Conservation (phyloP, 2,113 vertebrate genomes). For the Taurulus bubalis region DNA sequence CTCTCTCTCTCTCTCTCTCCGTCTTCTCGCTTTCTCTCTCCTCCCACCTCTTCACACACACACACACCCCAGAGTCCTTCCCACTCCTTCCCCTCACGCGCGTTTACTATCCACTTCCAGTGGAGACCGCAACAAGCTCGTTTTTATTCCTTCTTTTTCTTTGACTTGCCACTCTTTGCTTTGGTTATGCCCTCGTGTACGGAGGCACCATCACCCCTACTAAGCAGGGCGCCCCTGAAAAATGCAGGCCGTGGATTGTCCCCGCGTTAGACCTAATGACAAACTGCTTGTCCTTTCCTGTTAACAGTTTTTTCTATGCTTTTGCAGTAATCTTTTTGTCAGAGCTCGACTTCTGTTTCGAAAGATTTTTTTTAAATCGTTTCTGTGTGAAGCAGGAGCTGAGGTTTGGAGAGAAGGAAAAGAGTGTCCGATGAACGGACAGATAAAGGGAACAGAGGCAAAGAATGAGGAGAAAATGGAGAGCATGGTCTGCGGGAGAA, state of each 20-base stretch:
- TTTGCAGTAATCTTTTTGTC: conserved; percentile 43
- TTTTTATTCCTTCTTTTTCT: conserved; percentile 52
- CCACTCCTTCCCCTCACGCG: conserved; percentile 74
- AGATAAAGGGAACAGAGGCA: conserved; percentile 69
- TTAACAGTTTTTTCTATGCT: conserved; percentile 59
- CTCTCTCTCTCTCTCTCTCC: conserved; percentile 44
- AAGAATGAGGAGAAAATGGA: conserved; percentile 73
- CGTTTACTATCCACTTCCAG: conserved; percentile 74
- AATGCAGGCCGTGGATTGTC: conserved; percentile 71
- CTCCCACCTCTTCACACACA: conserved; percentile 78
- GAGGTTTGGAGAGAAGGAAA: conserved; percentile 33
- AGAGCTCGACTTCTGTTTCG: conserved; percentile 37
- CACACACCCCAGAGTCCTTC: conserved; percentile 76
- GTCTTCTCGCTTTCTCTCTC: conserved; percentile 67
- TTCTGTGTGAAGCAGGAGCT: conserved; percentile 28
- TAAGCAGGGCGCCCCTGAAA: conserved; percentile 65
- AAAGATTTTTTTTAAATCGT: too few relatives aligned
- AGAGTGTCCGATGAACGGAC: conserved; percentile 66
- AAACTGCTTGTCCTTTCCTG: conserved; percentile 58
- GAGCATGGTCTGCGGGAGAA: conserved; percentile 75
- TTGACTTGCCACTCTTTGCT: conserved; percentile 56
- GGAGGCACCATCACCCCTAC: conserved; percentile 52
- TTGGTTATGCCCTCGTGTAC: conserved; percentile 51
- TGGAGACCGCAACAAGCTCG: conserved; percentile 68
- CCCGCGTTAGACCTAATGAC: conserved; percentile 67